Percentiles rank a stretch among this genome's conserved stretches.
Conservation (phyloP, 2,113 vertebrate species). For the Manacus vitellinus region DNA sequence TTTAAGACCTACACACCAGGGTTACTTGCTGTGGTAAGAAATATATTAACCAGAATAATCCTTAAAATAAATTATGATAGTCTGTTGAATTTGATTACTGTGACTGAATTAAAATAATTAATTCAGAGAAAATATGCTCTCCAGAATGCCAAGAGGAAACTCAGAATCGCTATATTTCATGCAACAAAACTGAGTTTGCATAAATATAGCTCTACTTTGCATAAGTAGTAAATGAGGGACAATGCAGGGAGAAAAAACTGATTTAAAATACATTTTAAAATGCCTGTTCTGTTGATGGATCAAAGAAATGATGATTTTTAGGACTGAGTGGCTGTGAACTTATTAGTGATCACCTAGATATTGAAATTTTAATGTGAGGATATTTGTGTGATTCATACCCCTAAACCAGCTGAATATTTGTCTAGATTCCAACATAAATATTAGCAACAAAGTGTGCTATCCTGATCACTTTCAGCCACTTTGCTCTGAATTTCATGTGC, state of each 20-base stretch:
- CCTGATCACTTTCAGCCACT: neutral
- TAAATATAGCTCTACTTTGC: neutral
- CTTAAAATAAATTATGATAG: constrained; percentile 55
- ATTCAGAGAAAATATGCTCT: constrained; percentile 31
- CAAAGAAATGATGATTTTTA: neutral
- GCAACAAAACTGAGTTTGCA: constrained; percentile 26
- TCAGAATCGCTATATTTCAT: neutral
- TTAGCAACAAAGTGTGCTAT: neutral
- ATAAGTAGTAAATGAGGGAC: neutral
- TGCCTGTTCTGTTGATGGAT: neutral
- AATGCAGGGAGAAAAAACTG: neutral
- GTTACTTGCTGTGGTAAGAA: constrained; percentile 36
- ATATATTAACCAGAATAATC: constrained; percentile 61
- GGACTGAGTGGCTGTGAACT: neutral
- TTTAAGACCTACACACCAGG: constrained; percentile 54
- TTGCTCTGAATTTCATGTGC: neutral
- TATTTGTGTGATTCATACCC: neutral
- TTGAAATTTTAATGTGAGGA: neutral
- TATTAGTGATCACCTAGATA: neutral
- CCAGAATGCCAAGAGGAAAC: neutral
- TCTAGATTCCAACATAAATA: neutral
- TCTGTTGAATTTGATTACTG: constrained; percentile 39
- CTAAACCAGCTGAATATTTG: neutral
- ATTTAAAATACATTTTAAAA: neutral
- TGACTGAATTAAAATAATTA: constrained; percentile 54